A percentile compares a stretch with the other conserved stretches of the same genome.
These are phyloP conservation scores for Fratercula arctica DNA, from an alignment of 2,797 vertebrate species.

Conservation along the genomic window DNA sequence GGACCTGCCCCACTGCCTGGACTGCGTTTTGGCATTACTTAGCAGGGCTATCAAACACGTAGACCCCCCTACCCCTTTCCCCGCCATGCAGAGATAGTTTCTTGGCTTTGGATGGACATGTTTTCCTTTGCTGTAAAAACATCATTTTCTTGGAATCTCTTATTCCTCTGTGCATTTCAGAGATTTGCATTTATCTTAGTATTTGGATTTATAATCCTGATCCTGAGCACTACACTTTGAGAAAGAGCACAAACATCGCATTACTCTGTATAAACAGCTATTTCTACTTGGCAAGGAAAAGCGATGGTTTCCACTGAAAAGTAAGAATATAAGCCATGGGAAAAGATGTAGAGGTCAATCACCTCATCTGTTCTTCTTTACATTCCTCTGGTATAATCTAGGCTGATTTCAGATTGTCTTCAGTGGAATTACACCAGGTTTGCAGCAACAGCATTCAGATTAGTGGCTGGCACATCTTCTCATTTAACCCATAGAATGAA, in stretches of 20 bases:
- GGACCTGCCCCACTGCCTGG: fast-evolving
- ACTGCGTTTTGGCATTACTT: fast-evolving
- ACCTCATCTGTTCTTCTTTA: neutral
- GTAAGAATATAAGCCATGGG: neutral
- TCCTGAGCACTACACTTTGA: neutral
- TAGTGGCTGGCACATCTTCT: neutral
- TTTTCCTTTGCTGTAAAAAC: neutral
- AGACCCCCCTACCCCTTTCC: neutral
- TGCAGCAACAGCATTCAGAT: neutral
- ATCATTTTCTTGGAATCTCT: neutral
- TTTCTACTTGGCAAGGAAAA: neutral
- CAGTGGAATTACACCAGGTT: neutral
- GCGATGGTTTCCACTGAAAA: neutral
- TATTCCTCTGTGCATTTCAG: neutral
- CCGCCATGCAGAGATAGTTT: neutral
- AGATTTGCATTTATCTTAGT: neutral
- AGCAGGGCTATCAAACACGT: neutral
- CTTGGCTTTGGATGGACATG: neutral
- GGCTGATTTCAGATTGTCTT: neutral
- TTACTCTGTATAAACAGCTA: neutral
- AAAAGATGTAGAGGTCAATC: neutral
- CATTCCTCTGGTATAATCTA: neutral
- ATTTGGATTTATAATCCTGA: neutral
- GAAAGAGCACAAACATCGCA: neutral
- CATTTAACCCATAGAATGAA: neutral